Conservation (phyloP, 2,797 vertebrate genomes). For the Dendrocincla fuliginosa region DNA sequence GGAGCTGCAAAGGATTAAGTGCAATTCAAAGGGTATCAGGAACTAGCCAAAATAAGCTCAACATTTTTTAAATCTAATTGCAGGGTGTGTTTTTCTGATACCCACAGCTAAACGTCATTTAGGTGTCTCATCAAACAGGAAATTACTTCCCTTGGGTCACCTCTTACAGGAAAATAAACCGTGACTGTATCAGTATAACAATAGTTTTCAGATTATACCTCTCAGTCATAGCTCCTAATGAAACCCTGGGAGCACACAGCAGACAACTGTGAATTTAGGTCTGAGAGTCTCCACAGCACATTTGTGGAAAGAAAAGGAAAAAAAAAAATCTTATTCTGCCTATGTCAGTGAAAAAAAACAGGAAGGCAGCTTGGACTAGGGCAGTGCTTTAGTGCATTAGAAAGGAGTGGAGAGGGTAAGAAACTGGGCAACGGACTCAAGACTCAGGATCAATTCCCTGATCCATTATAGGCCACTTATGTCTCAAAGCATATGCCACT, state of each 20-base stretch:
- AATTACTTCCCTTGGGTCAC: conserved; percentile 58
- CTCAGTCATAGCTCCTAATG: neutral
- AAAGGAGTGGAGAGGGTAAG: neutral
- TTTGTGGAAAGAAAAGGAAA: neutral
- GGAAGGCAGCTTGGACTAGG: neutral
- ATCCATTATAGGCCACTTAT: rapidly evolving
- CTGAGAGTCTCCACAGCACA: neutral
- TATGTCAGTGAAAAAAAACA: neutral
- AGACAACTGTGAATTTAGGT: neutral
- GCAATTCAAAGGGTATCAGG: neutral
- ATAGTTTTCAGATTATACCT: conserved; percentile 27
- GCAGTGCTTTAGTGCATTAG: neutral
- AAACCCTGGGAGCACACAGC: neutral
- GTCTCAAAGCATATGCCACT: neutral
- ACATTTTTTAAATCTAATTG: conserved; percentile 9
- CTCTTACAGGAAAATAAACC: conserved; percentile 31
- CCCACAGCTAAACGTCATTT: neutral
- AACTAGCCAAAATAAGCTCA: conserved; percentile 11
- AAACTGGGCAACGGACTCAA: neutral
- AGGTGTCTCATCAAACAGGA: conserved; percentile 62
- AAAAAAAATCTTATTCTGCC: neutral
- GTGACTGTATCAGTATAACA: conserved; percentile 5
- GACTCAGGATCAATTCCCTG: neutral
- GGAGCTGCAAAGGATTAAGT: conserved; percentile 16
- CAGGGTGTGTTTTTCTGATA: conserved; percentile 23